phyloP scores from a whole-genome alignment of 2,113 vertebrate genomes.

The zebrafish (Danio rerio) region DNA sequence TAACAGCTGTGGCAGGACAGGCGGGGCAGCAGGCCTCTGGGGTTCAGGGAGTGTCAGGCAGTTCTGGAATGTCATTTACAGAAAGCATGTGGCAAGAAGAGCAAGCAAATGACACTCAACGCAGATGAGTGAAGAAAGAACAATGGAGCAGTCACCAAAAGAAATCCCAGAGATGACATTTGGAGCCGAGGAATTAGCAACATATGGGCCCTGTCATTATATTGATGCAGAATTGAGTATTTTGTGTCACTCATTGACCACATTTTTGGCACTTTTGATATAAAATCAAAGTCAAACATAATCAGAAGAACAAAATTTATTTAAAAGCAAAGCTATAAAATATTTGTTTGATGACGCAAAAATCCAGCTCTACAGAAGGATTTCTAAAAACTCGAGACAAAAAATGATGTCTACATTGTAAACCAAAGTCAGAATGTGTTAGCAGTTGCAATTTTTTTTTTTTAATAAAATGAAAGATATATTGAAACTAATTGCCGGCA shows the following conservation, averaged over 20 bases:
- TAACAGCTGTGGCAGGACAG: slow-evolving; percentile 41
- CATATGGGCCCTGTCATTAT: background rate
- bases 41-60: slow-evolving; percentile 14
- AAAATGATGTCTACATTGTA: no score
- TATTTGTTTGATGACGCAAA: no score
- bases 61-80: slow-evolving; percentile 41
- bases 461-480: no score
- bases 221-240: background rate
- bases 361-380: no score
- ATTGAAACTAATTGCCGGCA: no score
- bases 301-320: background rate
- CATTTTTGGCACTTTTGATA: background rate
- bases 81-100: slow-evolving; percentile 18
- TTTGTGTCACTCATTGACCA: background rate
- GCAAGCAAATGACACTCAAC: background rate
- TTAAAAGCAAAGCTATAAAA: background rate
- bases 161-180: background rate
- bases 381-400: no score
- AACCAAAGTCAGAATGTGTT: no score
- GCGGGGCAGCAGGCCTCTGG: slow-evolving; percentile 22
- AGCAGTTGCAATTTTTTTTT: no score
- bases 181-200: background rate
- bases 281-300: background rate
- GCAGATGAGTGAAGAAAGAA: background rate
- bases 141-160: slow-evolving; percentile 2